A percentile compares a stretch with the other conserved stretches of the same genome.
Evolutionary conservation across 2,888 invertebrate genomes (phyloP).

Genomic region (Drepanosiphum platanoidis): DNA sequence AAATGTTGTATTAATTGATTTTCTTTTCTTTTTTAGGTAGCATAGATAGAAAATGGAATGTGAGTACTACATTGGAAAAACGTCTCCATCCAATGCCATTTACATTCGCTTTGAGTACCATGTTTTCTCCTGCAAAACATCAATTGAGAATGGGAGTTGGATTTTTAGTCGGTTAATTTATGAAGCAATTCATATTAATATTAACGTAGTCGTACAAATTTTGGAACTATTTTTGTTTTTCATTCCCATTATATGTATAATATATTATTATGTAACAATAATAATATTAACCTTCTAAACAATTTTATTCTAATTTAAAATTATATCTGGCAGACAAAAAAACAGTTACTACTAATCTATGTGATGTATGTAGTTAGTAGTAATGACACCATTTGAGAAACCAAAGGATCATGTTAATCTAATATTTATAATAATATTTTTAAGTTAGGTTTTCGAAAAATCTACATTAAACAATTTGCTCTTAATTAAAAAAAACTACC

Average conservation of each 20-base stretch:
- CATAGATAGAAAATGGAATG: constrained; percentile 91
- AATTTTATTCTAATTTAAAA: neutral
- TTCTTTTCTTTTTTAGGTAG: constrained; percentile 75
- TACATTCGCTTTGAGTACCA: constrained; percentile 89
- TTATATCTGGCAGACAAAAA: neutral
- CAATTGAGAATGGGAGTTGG: constrained; percentile 94
- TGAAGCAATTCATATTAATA: neutral
- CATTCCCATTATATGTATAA: constrained; percentile 36
- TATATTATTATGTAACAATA: constrained; percentile 20
- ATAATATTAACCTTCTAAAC: neutral
- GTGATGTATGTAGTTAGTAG: neutral
- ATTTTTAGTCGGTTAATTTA: constrained; percentile 71
- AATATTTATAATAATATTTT: no score
- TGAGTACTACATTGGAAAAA: constrained; percentile 94
- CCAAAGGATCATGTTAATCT: neutral
- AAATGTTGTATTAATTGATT: neutral
- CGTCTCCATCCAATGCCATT: constrained; percentile 89
- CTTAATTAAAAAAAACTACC: neutral
- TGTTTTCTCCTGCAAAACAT: constrained; percentile 91
- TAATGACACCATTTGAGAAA: neutral
- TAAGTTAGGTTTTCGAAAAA: no score
- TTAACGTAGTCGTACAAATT: constrained; percentile 47
- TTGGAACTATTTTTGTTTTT: constrained; percentile 39
- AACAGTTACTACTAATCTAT: neutral
- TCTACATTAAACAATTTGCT: neutral